Evolutionary conservation across 2,797 vertebrate species (phyloP), one percentile per base, ranked within the genome.

Genomic region (Tragelaphus oryx): DNA sequence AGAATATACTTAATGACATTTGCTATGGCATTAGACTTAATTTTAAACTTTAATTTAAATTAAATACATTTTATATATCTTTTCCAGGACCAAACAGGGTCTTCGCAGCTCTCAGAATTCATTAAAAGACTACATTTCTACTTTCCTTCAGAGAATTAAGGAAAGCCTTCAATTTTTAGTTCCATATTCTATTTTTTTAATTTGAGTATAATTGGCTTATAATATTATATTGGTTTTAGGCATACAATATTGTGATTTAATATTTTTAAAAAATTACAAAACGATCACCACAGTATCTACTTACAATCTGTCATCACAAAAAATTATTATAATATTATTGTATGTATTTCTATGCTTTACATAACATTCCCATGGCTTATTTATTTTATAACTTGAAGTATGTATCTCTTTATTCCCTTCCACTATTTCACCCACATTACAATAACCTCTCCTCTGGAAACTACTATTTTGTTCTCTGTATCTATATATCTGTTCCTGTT

Each of bases 31-130:
- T 71, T 71, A 41, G 68, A 41, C 37, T 71, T 71, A 18, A 79
- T n/a, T 90, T 95, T 92, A 97, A 95, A 37, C 46, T 85, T 84
- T 65, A 96, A 83, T 89, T 96, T 95, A 97, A 96, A 96, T 17
- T 52, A 95, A 93, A 95, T 6, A 80, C 71, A 86, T 92, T 97
- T 75, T 57, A 41, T 85, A 84, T 81, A 33, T 80, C 76, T 93
- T 95, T 86, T 65, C 7, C 46, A 76, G 11, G 44, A 68, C 2
- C 2, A 37, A 87, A 62, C 2, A 75, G 9, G 12, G 6, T 44
- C 83, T 92, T 87, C 44, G 54, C 8, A 54, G 48, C 18, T 30
- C 13, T 76, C 11, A 44, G 12, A 6, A 20, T 89, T 76, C 30
- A 50, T 83, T 85, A 30, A 55, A 82, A 91, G 3, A 81, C 5